These are phyloP conservation scores for Thaumetopoea pityocampa DNA, from an alignment of 1,140 invertebrate species.

Conservation along the genomic window DNA sequence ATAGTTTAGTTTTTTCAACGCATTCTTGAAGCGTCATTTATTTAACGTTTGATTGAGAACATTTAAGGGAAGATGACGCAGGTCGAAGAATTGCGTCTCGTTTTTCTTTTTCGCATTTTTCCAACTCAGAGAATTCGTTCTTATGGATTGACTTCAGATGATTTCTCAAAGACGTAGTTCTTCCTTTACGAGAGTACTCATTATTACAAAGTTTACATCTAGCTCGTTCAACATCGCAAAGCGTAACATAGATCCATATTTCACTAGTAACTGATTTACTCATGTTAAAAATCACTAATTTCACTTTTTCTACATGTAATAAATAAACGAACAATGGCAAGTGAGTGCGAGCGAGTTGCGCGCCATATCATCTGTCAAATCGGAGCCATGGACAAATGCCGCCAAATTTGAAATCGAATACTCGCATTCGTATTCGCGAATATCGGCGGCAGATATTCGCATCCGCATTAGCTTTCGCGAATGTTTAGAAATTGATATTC, in stretches of 20 bases:
- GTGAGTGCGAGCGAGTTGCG: background rate
- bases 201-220: slow-evolving; percentile 25
- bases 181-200: slow-evolving; percentile 5
- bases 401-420: slow-evolving; percentile 20
- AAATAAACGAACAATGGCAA: background rate
- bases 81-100: slow-evolving; percentile 17
- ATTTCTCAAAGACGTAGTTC: slow-evolving; percentile 1
- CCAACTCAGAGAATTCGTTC: slow-evolving; percentile 20
- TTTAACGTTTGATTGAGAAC: slow-evolving; percentile 21
- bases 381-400: slow-evolving; percentile 3
- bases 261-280: slow-evolving; percentile 23
- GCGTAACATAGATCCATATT: slow-evolving; percentile 23
- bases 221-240: slow-evolving; percentile 11
- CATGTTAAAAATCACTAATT: slow-evolving; percentile 12
- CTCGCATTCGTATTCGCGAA: slow-evolving; percentile 5
- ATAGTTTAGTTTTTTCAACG: slow-evolving; percentile 16
- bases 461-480: slow-evolving; percentile 17
- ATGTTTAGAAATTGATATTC: slow-evolving; percentile 12
- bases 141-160: slow-evolving; percentile 12
- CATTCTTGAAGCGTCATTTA: slow-evolving; percentile 17
- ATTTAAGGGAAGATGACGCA: slow-evolving; percentile 24
- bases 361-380: no score
- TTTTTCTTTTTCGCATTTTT: slow-evolving; percentile 19
- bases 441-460: slow-evolving; percentile 7
- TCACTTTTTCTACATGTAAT: background rate